phyloP scores from a whole-genome alignment of 2,888 invertebrate species.

The Hydrotaea diabolus region DNA sequence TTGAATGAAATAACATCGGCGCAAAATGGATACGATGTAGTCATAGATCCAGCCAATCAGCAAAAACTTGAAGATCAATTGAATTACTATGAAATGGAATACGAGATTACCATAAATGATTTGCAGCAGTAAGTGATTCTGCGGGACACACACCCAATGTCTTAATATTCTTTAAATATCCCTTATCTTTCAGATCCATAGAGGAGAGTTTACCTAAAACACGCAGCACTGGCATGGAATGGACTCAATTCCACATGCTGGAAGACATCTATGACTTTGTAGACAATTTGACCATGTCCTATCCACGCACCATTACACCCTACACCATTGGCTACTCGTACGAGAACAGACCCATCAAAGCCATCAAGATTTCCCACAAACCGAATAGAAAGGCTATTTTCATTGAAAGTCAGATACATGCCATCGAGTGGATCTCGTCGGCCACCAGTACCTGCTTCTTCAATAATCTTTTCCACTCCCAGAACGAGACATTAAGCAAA shows the following conservation, averaged over 20 bases:
- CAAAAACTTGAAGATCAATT: constrained; percentile 68
- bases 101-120: constrained; percentile 68
- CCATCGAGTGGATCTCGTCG: constrained; percentile 76
- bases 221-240: constrained; percentile 69
- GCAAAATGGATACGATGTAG: constrained; percentile 70
- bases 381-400: constrained; percentile 73
- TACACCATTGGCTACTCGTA: constrained; percentile 72
- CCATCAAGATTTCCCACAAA: constrained; percentile 71
- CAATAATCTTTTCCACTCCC: constrained; percentile 70
- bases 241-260: constrained; percentile 72
- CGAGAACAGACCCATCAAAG: constrained; percentile 71
- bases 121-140: constrained; percentile 71
- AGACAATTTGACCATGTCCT: constrained; percentile 44
- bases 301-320: constrained; percentile 15
- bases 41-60: constrained; percentile 70
- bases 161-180: background rate
- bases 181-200: constrained; percentile 49
- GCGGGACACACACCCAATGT: too few relatives aligned
- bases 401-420: constrained; percentile 75
- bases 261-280: constrained; percentile 73
- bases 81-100: constrained; percentile 65
- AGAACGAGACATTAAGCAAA: constrained; percentile 64
- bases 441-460: constrained; percentile 73
- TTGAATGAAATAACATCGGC: constrained; percentile 69
- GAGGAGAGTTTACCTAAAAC: constrained; percentile 9